Conservation (phyloP, 1,140 invertebrate genomes). For the Eciton burchellii region DNA sequence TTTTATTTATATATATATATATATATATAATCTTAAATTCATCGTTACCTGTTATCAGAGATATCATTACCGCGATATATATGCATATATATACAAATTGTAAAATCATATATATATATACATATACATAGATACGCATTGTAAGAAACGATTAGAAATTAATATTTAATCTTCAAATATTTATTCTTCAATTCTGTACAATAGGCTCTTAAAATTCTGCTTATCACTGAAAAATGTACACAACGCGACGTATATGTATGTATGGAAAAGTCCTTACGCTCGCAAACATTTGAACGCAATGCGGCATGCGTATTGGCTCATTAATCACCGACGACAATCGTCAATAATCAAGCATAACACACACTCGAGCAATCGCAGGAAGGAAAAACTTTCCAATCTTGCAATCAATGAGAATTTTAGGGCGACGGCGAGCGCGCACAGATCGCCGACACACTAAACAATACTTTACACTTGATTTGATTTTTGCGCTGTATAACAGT, state of each 20-base stretch:
- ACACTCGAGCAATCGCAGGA: constrained; percentile 7
- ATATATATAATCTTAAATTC: constrained; percentile 76
- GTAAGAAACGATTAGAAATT: constrained; percentile 78
- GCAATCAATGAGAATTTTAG: constrained; percentile 51
- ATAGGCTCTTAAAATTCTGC: constrained; percentile 83
- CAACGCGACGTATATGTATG: constrained; percentile 70
- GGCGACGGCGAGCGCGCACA: constrained; percentile 35
- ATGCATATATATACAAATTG: constrained; percentile 49
- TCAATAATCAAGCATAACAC: constrained; percentile 32
- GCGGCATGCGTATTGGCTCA: constrained; percentile 25
- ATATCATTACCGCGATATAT: constrained; percentile 60
- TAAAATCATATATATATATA: constrained; percentile 7
- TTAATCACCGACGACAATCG: constrained; percentile 20
- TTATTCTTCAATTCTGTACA: constrained; percentile 80
- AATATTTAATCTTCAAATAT: constrained; percentile 81
- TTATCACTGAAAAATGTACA: constrained; percentile 80
- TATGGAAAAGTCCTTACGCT: constrained; percentile 46
- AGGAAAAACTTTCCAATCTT: constrained; percentile 15
- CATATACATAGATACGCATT: constrained; percentile 39
- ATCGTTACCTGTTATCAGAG: constrained; percentile 73
- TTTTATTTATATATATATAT: constrained; percentile 45
- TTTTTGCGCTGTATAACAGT: constrained; percentile 56
- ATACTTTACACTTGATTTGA: constrained; percentile 57
- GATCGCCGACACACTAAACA: constrained; percentile 46
- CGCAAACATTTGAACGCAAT: constrained; percentile 26